These are phyloP conservation scores for Episyrphus balteatus DNA, from an alignment of 1,140 invertebrate species.

Conservation along the genomic window DNA sequence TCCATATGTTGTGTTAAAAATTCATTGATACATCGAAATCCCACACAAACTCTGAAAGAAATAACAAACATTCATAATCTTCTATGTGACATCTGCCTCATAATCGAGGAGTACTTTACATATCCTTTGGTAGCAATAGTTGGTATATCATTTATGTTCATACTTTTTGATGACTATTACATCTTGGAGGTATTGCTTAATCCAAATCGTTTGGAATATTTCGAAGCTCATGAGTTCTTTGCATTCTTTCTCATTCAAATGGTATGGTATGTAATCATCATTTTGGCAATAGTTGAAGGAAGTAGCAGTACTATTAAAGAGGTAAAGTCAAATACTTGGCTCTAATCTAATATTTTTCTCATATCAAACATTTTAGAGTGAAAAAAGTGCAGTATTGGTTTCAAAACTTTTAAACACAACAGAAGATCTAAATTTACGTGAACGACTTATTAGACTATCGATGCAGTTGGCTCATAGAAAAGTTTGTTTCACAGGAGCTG, in stretches of 20 bases:
- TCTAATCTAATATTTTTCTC: no score
- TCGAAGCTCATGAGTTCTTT: constrained; percentile 32
- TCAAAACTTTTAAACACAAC: constrained; percentile 32
- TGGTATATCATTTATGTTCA: constrained; percentile 30
- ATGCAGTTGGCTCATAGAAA: constrained; percentile 26
- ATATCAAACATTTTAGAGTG: no score
- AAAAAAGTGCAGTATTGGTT: constrained; percentile 20
- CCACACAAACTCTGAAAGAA: constrained; percentile 24
- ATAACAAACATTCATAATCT: constrained; percentile 32
- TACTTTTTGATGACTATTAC: constrained; percentile 33
- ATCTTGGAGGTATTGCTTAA: constrained; percentile 26
- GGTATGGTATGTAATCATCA: constrained; percentile 31
- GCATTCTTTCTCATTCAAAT: constrained; percentile 31
- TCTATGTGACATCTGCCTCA: constrained; percentile 29
- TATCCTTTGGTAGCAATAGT: constrained; percentile 31
- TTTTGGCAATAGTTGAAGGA: constrained; percentile 30
- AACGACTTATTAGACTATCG: constrained; percentile 24
- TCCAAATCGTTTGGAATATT: constrained; percentile 22
- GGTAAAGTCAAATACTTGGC: background rate
- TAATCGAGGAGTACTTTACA: constrained; percentile 32
- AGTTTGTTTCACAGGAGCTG: constrained; percentile 28
- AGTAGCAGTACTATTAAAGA: constrained; percentile 24
- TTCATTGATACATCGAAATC: constrained; percentile 29
- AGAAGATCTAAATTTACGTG: constrained; percentile 22
- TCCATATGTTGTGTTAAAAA: constrained; percentile 28